These are phyloP conservation scores for Sycobia sp. DNA, from an alignment of 1,140 invertebrate genomes.

Conservation along the genomic window DNA sequence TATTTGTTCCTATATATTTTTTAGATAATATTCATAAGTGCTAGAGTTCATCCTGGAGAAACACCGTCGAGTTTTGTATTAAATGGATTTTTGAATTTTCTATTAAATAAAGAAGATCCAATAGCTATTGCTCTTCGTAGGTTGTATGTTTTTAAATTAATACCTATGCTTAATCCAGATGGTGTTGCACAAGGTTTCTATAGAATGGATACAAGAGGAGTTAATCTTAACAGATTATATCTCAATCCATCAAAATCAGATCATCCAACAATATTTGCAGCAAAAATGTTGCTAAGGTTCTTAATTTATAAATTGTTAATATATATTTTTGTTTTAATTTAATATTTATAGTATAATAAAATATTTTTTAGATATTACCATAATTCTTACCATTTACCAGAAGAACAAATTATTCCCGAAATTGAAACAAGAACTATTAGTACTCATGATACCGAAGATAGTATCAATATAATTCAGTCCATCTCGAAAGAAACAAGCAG, in stretches of 20 bases:
- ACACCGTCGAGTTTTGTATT: constrained; percentile 93
- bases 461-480: constrained; percentile 31
- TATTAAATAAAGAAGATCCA: constrained; percentile 74
- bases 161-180: constrained; percentile 93
- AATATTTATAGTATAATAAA: background rate
- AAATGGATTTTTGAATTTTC: constrained; percentile 85
- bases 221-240: constrained; percentile 90
- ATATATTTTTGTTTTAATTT: constrained; percentile 6
- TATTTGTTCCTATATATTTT: constrained; percentile 39
- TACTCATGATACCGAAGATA: constrained; percentile 32
- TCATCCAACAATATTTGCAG: constrained; percentile 85
- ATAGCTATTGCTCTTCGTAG: constrained; percentile 76
- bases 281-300: constrained; percentile 77
- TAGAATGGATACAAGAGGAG: constrained; percentile 84
- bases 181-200: constrained; percentile 90
- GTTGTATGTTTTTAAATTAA: constrained; percentile 87
- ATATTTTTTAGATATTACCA: constrained; percentile 62
- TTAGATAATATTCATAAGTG: constrained; percentile 83
- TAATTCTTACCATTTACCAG: constrained; percentile 59
- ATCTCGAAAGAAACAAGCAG: constrained; percentile 50
- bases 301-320: constrained; percentile 14
- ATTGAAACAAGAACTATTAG: constrained; percentile 41
- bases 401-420: constrained; percentile 44
- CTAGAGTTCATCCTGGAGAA: constrained; percentile 92
- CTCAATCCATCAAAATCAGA: constrained; percentile 73